Evolutionary conservation across 2,797 vertebrate species (phyloP).

Genomic region (Vireo griseus): DNA sequence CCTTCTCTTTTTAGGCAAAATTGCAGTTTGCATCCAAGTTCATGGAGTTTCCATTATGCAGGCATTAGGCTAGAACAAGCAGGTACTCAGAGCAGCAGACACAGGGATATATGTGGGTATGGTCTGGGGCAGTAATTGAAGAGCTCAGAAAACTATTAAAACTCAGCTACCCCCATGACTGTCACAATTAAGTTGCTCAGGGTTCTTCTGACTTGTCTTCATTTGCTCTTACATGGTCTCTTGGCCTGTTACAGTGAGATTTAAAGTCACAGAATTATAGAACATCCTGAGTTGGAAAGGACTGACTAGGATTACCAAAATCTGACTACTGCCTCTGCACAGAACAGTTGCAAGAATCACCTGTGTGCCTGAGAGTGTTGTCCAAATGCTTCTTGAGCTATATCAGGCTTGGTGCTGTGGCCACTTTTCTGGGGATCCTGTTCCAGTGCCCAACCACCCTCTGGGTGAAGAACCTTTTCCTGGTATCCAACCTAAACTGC

Average conservation of each 20-base stretch:
- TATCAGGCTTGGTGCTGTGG: background rate
- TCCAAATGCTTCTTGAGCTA: background rate
- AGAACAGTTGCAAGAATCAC: background rate
- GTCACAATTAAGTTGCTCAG: background rate
- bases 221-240: background rate
- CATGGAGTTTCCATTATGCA: background rate
- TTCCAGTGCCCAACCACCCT: background rate
- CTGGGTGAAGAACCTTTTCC: background rate
- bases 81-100: background rate
- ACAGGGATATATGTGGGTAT: background rate
- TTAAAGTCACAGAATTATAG: background rate
- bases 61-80: background rate
- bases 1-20: background rate
- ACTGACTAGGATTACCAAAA: background rate
- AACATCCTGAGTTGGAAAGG: background rate
- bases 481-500: background rate
- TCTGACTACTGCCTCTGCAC: background rate
- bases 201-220: background rate
- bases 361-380: background rate
- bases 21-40: background rate
- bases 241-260: background rate
- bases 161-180: background rate
- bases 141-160: background rate
- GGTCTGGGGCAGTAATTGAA: background rate
- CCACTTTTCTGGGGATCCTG: background rate